phyloP scores from a whole-genome alignment of 2,888 invertebrate genomes.

The Litoditis marina region DNA sequence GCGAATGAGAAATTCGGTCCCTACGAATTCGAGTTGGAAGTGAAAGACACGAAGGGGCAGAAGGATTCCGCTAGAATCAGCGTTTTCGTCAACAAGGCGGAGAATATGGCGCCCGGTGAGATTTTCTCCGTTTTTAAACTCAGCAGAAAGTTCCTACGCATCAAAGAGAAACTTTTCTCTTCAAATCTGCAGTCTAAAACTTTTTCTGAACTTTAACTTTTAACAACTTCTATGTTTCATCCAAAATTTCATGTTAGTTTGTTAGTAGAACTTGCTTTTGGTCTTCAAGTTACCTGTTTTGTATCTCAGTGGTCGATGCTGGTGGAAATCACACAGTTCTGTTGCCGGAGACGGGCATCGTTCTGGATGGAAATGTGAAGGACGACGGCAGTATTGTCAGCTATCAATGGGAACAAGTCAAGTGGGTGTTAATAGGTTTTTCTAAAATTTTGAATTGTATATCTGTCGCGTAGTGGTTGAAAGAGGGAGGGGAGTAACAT shows the following conservation, averaged over 20 bases:
- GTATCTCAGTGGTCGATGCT: constrained; percentile 20
- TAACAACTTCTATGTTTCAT: too few relatives aligned
- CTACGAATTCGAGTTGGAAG: constrained; percentile 29
- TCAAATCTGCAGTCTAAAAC: too few relatives aligned
- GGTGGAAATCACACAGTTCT: constrained; percentile 26
- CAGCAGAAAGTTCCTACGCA: too few relatives aligned
- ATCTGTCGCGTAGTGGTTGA: too few relatives aligned
- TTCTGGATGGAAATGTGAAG: constrained; percentile 29
- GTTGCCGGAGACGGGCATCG: constrained; percentile 24
- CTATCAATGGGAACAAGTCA: constrained; percentile 26
- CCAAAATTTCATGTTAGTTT: too few relatives aligned
- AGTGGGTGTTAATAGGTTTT: neutral
- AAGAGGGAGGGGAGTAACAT: too few relatives aligned
- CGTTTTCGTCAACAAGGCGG: constrained; percentile 28
- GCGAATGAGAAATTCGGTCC: constrained; percentile 29
- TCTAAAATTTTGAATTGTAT: too few relatives aligned
- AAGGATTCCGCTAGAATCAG: constrained; percentile 22
- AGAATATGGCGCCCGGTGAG: constrained; percentile 25
- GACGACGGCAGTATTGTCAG: constrained; percentile 31
- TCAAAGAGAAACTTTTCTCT: neutral
- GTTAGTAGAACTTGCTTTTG: neutral
- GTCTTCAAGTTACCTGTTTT: neutral
- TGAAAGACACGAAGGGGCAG: constrained; percentile 26
- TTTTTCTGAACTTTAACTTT: too few relatives aligned
- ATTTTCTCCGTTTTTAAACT: too few relatives aligned